Evolutionary conservation across 2,888 invertebrate genomes (phyloP), one percentile per base, ranked within the genome.

Genomic region (Loripinus fragilis): DNA sequence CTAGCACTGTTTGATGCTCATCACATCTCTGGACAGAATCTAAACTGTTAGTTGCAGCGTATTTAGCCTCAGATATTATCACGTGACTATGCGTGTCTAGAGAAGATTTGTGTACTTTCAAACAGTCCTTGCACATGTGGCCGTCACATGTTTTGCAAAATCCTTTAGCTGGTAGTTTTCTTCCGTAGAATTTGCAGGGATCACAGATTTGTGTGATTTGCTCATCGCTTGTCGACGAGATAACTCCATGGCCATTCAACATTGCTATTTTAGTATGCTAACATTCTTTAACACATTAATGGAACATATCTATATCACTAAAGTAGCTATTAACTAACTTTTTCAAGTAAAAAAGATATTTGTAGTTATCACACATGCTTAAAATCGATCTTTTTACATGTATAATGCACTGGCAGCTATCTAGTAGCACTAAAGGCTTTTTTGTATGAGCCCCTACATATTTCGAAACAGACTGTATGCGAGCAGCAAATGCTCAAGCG

Each of bases 1-100:
- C 83, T 35, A 83, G 33, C 45, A 55, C 67, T 1, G 60, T 23
- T 30, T 64, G 67, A 78, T 83, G 83, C 33, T 78, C 72, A 28
- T 71, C 83, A 55, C 83, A 83, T n/a, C 45, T 38, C 15, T 25
- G 35, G 1, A 48, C 15, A 35, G 48, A 50, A 17, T 60, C 50
- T 28, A 41, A 15, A 50, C 35, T 52, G 8, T 50, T 28, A 20
- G 20, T 30, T 3, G 48, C 50, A 23, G 45, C 33, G 23, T 69
- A 67, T 38, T 71, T 33, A 23, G 42, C 33, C 35, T 71, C 60
- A 23, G 68, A 23, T n/a, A 72, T 64, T 17, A 66, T 28, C 10
- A n/a, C 68, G 35, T 77, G 77, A 17, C 35, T 20, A 23, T 52
- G 52, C 5, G 72, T 77, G 1, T 72, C 72, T 25, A 35, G 67